Base-by-base conservation (phyloP, 2,113 vertebrate genomes). In the Tinamus guttatus region DNA sequence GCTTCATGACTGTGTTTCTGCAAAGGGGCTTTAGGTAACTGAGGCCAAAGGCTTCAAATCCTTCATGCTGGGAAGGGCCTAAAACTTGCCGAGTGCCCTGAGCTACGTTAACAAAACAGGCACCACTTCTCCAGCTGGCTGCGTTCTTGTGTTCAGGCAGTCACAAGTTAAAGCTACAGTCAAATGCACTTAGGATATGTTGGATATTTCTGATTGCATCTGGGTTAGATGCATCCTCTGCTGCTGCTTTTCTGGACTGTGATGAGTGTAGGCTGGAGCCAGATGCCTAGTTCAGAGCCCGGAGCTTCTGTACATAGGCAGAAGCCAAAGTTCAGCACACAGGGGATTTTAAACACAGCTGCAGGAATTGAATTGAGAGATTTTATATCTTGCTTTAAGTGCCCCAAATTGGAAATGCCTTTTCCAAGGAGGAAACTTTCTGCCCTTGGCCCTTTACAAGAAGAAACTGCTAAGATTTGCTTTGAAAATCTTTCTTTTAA, bases 1-100 rank as follows among this genome's bases (percentile, higher is more conserved):
- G 27, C 1, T 0, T 7, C 5, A 67, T 0, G 0, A 21, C n/a
- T 17, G 14, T 47, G 0, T 63, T 87, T 67, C 36, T 0, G 0
- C 21, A 25, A 18, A 19, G 6, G 10, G n/a, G 68, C 1, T 49
- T 2, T 17, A 9, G 19, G 30, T 81, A 24, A 22, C 59, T 30
- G 1, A 49, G 54, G 13, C 70, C 9, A 14, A 28, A 60, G 22
- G 19, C 38, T n/a, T n/a, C 47, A 11, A 36, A 70, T 60, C 27
- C 2, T 68, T 6, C 30, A 49, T 54, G 14, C 27, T 6, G 34
- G 68, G 28, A 43, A 56, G 6, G 49, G 24, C 49, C 43, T 79
- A 16, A 13, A 32, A 2, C 40, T 34, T 78, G 36, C 54, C 34
- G 5, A 58, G 40, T 13, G 58, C 45, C 85, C 1, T 0, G 5